Evolutionary conservation across 2,797 vertebrate genomes (phyloP), one percentile per base, ranked within the genome.

Genomic region (Halcyon chelicuti): DNA sequence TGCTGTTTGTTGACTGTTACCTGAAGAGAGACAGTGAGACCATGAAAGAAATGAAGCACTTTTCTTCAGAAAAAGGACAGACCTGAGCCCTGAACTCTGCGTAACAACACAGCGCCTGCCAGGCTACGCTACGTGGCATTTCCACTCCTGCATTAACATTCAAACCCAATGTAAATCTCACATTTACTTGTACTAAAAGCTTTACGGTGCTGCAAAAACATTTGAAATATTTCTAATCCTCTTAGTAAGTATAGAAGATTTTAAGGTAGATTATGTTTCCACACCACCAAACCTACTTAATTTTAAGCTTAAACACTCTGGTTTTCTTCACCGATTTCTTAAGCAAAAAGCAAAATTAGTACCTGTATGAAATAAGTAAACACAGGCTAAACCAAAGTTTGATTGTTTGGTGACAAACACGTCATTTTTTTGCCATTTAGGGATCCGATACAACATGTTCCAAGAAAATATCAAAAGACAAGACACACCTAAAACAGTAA

Each of bases 181-280:
- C 29, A 74, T 65, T 88, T 89, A 90, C 51, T 90, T 70, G 33
- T 75, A 91, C 49, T 37, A 88, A 63, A 66, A 75, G 61, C 25
- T 90, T 83, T 88, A 94, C 31, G 93, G 77, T 10, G 55, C 68
- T 83, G 68, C 47, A 60, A 75, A 95, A 96, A 89, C 54, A 95
- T 95, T 83, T 75, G 40, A 89, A 97, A 57, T 95, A 95, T 86
- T 94, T 94, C 94, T 91, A 97, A 97, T 93, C 93, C 77, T 93
- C 88, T 95, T 91, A 92, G 66, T 33, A 94, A 57, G 82, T 44
- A 93, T 4, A 93, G 58, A 85, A 93, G 86, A 95, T 93, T 90
- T 79, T 57, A 72, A 89, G 73, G 81, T 60, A 95, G 91, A 95
- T 95, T 96, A 93, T 77, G 62, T 66, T 90, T 86, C 61, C 17